phyloP scores from a whole-genome alignment of 2,113 vertebrate species.

The Pseudois nayaur region DNA sequence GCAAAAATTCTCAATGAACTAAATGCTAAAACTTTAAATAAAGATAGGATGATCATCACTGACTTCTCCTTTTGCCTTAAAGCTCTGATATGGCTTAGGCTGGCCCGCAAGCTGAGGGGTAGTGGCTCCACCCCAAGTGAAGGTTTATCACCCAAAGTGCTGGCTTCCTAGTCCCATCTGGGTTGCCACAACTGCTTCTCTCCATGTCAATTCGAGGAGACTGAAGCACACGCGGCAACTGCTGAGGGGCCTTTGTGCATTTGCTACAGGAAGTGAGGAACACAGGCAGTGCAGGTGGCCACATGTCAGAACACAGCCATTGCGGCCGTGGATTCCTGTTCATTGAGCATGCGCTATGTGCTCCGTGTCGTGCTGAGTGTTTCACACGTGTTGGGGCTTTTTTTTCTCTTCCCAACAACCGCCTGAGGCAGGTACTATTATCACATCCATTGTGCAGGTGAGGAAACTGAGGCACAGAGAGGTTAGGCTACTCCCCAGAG shows the following conservation, averaged over 20 bases:
- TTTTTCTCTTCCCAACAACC: not conserved
- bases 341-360: rapidly evolving
- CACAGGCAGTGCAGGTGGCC: rapidly evolving
- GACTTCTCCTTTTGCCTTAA: not conserved
- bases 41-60: not conserved
- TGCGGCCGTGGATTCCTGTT: rapidly evolving
- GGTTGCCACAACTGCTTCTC: not conserved
- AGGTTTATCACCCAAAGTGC: not conserved
- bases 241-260: too few species aligned
- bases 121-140: not conserved
- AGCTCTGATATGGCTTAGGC: not conserved
- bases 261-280: not conserved
- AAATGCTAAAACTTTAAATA: not conserved
- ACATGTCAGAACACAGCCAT: rapidly evolving
- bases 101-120: too few species aligned
- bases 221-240: rapidly evolving
- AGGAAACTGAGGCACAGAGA: not conserved
- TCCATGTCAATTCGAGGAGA: not conserved
- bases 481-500: not conserved
- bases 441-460: not conserved
- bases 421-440: not conserved
- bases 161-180: not conserved
- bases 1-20: not conserved
- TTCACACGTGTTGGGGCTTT: rapidly evolving
- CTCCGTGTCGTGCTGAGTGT: rapidly evolving